Evolutionary conservation across 2,113 vertebrate species (phyloP).

Genomic region (Tragelaphus scriptus): DNA sequence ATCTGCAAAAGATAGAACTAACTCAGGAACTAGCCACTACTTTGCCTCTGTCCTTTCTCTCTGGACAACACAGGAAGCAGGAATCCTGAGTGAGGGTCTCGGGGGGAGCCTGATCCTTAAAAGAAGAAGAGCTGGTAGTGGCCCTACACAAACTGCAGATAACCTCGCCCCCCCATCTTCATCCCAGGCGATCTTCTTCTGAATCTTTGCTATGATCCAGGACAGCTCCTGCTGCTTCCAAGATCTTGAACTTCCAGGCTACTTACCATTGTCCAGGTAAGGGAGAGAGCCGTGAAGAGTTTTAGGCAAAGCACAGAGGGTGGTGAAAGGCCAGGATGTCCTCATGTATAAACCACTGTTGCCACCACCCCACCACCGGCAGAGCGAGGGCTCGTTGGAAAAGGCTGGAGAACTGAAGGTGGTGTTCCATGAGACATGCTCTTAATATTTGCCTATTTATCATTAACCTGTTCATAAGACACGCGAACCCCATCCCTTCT

Average conservation of each 20-base stretch:
- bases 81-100: not conserved
- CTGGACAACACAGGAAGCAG: not conserved
- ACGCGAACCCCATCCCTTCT: not conserved
- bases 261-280: not conserved
- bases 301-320: not conserved
- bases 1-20: not conserved
- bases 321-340: not conserved
- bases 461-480: not conserved
- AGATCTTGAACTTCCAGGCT: not conserved
- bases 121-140: not conserved
- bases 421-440: not conserved
- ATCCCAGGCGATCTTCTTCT: not conserved
- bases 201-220: not conserved
- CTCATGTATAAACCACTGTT: no score
- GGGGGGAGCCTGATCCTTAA: not conserved
- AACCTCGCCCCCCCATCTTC: no score
- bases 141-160: not conserved
- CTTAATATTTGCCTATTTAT: not conserved
- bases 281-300: not conserved
- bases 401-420: not conserved
- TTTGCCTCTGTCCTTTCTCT: not conserved
- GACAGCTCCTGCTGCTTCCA: not conserved
- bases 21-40: not conserved
- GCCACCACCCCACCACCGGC: not conserved
- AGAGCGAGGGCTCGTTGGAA: not conserved